Base-by-base conservation (phyloP, 2,113 vertebrate species). In the Dendrocopos noguchii region DNA sequence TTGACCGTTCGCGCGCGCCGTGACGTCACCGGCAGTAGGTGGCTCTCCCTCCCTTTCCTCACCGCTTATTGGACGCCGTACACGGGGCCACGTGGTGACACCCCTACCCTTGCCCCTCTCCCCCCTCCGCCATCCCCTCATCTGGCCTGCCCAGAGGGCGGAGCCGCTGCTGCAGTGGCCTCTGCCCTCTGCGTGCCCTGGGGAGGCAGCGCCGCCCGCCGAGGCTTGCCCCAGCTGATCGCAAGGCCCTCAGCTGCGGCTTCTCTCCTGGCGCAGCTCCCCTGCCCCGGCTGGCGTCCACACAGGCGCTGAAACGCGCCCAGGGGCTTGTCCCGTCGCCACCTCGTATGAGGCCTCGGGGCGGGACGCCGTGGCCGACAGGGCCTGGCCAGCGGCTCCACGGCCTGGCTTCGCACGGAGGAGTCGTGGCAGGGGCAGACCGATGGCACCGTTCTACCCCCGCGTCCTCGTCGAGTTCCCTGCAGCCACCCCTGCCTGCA, bases 181-280 rank as follows among this genome's bases (percentile, higher is more conserved):
- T 52, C 22, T 52, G 12, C 22, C 50, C 22, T 7, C 12, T 22
- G 13, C 1, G 13, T 12, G n/a, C 36, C n/a, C 9, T 24, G 39
- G 12, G 8, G 4, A 6, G n/a, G 6, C 4, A 25, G 3, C 0
- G 15, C 33, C 1, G 34, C 21, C 33, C 1, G 34, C 21, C 4
- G 17, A 8, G 50, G 50, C 18, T 42, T 10, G 16, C 4, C 12
- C 10, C 6, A 7, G 3, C 25, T 4, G 27, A 28, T 14, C 7
- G 1, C 17, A 12, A 28, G 1, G 4, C 9, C 5, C 5, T 34
- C 47, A 1, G 47, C 24, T 10, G 28, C n/a, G 20, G 13, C 13
- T 21, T 1, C 15, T 7, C 11, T 22, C 5, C 33, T 7, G 33
- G 33, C 6, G 47, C 28, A 13, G 27, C 19, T 12, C 9, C 19